Base-by-base conservation (phyloP, 2,113 vertebrate species). In the Alethe diademata region DNA sequence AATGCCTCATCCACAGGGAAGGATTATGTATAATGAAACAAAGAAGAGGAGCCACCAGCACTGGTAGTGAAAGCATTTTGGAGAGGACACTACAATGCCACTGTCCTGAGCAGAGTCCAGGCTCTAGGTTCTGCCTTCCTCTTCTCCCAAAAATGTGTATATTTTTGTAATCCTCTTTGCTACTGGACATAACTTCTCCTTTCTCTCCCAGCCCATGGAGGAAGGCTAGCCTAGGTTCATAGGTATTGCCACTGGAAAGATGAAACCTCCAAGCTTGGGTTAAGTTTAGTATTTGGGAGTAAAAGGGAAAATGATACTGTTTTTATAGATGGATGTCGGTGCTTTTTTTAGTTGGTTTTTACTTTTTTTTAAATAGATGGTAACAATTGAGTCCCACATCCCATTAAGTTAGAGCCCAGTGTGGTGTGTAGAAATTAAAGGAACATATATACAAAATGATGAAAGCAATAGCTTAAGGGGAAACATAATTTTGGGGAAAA, bases 1-100 rank as follows among this genome's bases (percentile, higher is more conserved):
- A 97, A 95, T 24, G 82, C 98, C 7, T 97, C 97, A 33, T 97
- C 98, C 43, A 91, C 95, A 47, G 98, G 97, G 78, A 98, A 98
- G 90, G 98, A 99, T 96, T 99, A 99, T 0, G 98, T 99, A 95
- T 99, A 98, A 98, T 91, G 67, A 24, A 88, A 76, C 86, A 31
- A 82, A 42, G 65, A 53, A 78, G 65, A 73, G 57, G 70, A 96
- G 31, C 78, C 8, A 3, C 58, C 43, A 65, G 47, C 69, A 73
- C 81, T 82, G 93, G 87, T 93, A 80, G 61, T 57, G 48, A 92
- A 87, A 90, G 51, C 58, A 67, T 85, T 76, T 78, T 88, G 91
- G 95, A 97, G 90, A 94, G 88, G 93, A 98, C 95, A 33, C 60
- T 80, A 96, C 95, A 90, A 94, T 89, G 78, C 74, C 83, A 25